Percentiles rank a stretch among this genome's conserved stretches.
phyloP scores from a whole-genome alignment of 2,888 invertebrate genomes.

The Conus canariensis region DNA sequence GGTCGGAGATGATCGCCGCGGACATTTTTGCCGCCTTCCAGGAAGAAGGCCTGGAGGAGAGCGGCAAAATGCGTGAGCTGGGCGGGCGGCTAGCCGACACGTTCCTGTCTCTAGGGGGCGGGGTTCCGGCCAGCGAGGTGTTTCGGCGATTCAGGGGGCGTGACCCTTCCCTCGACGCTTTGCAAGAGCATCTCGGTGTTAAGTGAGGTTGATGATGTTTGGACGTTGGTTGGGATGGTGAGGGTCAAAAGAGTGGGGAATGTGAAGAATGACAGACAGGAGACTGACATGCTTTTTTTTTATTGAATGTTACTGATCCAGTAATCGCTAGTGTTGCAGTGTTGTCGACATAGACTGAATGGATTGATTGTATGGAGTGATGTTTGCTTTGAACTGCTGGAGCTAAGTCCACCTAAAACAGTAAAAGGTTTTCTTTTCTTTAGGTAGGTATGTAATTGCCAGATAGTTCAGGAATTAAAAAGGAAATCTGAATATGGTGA shows the following conservation, averaged over 20 bases:
- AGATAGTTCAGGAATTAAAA: no score
- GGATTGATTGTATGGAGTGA: no score
- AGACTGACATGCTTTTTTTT: neutral
- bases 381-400: no score
- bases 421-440: no score
- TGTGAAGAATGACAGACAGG: neutral
- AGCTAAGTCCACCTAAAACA: no score
- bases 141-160: conserved; percentile 94
- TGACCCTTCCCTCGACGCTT: conserved; percentile 87
- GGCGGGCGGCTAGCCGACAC: conserved; percentile 86
- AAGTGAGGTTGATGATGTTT: conserved; percentile 40
- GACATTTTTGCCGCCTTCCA: conserved; percentile 93
- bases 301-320: no score
- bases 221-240: neutral
- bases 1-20: conserved; percentile 93
- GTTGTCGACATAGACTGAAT: no score
- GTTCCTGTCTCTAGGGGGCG: conserved; percentile 90
- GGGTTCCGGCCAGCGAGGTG: conserved; percentile 89
- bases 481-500: no score
- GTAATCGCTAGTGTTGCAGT: no score
- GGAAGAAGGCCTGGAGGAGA: conserved; percentile 82
- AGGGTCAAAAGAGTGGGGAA: neutral
- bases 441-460: no score
- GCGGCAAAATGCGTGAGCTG: conserved; percentile 60
- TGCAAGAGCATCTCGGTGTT: conserved; percentile 53